Base-by-base conservation (phyloP, 35 echinoderm and acorn worm genomes). In the Heliocidaris tuberculata region DNA sequence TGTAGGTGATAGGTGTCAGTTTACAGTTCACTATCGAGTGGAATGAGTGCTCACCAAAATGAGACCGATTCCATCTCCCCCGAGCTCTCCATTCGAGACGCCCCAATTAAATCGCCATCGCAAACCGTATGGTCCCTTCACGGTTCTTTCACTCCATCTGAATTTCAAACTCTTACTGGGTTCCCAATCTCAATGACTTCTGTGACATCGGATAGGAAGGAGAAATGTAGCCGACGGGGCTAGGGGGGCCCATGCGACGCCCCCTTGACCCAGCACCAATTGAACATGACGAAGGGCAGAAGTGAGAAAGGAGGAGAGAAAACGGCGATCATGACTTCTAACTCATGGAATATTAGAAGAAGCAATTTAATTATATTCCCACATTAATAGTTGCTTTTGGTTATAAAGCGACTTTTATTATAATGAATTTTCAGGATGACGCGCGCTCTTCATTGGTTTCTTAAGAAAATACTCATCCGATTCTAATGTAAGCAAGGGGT, bases 101-200 rank as follows among this genome's bases (percentile, higher is more conserved):
- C 65, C 65, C 65, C 65, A 78, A 78, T 78, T 78, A 78, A 78
- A 78, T 78, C 65, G 65, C 27, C 65, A 78, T 78, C 65, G 65
- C 65, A 78, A 27, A 78, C 65, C 65, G 65, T 78, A 56, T 56
- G 52, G 52, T 56, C 52, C 65, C 65, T 78, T 27, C 52, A n/a
- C 21, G 65, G 19, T 78, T 8, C 65, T 78, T 78, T 78, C 65
- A 78, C 65, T 78, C 21, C 65, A 27, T 56, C 52, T 56, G 52
- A 56, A 56, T 56, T 56, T 56, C 52, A 56, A 56, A 56, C 65
- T 78, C 65, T n/a, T 78, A 78, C 65, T 19, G 65, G 65, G 65
- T 78, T 78, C 65, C 65, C 65, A 27, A n/a, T 78, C 65, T 78
- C 65, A 78, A 78, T 78, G 65, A 78, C 65, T 78, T 78, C 65